Conservation (phyloP, 2,797 vertebrate species). For the Pipistrellus pygmaeus region DNA sequence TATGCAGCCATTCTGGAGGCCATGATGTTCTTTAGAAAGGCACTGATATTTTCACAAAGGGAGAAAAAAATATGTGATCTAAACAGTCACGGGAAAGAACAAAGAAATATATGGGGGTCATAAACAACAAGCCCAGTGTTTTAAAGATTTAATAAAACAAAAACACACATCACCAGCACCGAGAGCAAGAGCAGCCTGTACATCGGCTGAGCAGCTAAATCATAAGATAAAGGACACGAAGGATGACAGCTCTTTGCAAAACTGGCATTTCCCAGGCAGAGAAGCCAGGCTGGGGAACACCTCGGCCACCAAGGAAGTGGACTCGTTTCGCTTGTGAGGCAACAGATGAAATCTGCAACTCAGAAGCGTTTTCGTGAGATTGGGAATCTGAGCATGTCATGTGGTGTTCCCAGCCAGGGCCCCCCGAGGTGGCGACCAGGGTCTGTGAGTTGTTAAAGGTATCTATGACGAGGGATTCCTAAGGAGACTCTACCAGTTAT, state of each 20-base stretch:
- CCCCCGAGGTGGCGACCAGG: not conserved
- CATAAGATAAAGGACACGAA: slow-evolving; percentile 74
- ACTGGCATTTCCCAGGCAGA: slow-evolving; percentile 70
- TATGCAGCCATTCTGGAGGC: not conserved
- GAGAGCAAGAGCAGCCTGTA: not conserved
- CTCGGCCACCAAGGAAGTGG: slow-evolving; percentile 55
- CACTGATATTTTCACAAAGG: slow-evolving; percentile 59
- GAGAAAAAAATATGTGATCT: not conserved
- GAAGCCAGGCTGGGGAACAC: slow-evolving; percentile 77
- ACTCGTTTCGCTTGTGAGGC: slow-evolving; percentile 60
- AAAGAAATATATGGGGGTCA: slow-evolving; percentile 77
- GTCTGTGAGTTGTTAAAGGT: not conserved
- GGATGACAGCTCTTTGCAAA: slow-evolving; percentile 48
- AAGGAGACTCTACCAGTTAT: not conserved
- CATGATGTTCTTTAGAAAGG: slow-evolving; percentile 47
- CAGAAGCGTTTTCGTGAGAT: not conserved
- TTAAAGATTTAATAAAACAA: slow-evolving; percentile 82
- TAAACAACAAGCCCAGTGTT: slow-evolving; percentile 73
- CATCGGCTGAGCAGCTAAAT: slow-evolving; percentile 70
- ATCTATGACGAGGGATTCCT: not conserved
- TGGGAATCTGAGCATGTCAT: not conserved
- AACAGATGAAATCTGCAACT: slow-evolving; percentile 47
- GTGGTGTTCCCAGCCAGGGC: not conserved
- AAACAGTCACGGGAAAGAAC: slow-evolving; percentile 77
- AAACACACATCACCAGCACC: slow-evolving; percentile 67